Percentiles rank a stretch among this genome's conserved stretches.
Evolutionary conservation across 2,888 invertebrate genomes (phyloP).

Genomic region (Callimorpha dominula): DNA sequence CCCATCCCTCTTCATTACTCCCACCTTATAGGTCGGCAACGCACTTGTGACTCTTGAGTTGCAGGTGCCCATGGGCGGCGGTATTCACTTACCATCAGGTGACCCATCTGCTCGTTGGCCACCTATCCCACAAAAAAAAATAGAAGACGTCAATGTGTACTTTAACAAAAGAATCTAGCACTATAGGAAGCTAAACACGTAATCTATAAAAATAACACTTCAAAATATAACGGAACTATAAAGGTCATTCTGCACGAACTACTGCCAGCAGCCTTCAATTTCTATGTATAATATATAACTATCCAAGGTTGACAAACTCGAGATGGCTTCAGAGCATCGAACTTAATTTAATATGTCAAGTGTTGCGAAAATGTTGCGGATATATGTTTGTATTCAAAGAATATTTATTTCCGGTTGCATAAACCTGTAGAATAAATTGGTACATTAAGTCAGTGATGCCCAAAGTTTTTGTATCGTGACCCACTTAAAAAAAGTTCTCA

Average conservation of each 20-base stretch:
- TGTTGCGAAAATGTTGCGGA: neutral
- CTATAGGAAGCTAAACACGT: neutral
- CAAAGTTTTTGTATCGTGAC: too few relatives aligned
- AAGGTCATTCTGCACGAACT: conserved; percentile 10
- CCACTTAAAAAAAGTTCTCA: too few relatives aligned
- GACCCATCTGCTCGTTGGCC: too few relatives aligned
- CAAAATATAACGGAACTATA: neutral
- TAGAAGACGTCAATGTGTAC: neutral
- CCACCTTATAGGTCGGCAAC: too few relatives aligned
- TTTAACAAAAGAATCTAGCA: neutral
- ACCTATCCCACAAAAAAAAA: too few relatives aligned
- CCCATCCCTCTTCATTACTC: too few relatives aligned
- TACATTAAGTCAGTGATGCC: too few relatives aligned
- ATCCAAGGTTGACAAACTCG: conserved; percentile 10
- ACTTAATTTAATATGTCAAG: neutral
- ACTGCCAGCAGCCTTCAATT: conserved; percentile 2
- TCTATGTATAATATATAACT: conserved; percentile 11
- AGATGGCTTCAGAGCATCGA: conserved; percentile 12
- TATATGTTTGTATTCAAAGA: neutral
- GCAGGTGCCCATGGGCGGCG: too few relatives aligned
- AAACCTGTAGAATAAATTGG: too few relatives aligned
- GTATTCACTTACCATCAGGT: too few relatives aligned
- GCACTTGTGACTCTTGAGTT: too few relatives aligned
- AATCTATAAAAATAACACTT: neutral
- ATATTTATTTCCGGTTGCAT: neutral